phyloP scores from a whole-genome alignment of 2,113 vertebrate species.

The Mionectes macconnelli region DNA sequence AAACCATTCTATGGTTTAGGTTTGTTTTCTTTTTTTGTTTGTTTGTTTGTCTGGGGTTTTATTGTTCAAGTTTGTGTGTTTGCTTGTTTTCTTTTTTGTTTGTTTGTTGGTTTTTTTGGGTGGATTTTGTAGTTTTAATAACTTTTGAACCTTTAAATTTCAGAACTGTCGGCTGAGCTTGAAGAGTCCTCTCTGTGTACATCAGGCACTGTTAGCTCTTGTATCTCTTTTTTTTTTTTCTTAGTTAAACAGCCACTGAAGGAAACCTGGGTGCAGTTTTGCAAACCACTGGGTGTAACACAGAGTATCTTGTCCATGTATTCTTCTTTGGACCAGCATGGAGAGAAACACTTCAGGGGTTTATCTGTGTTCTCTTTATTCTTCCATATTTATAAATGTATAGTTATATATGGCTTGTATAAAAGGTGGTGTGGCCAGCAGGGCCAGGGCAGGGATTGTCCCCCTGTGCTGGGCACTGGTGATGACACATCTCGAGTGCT shows the following conservation, averaged over 20 bases:
- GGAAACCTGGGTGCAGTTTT: not conserved
- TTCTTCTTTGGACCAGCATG: not conserved
- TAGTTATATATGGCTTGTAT: not conserved
- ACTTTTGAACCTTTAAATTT: not conserved
- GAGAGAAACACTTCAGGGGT: not conserved
- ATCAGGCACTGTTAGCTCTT: not conserved
- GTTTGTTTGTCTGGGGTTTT: not conserved
- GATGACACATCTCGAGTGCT: accelerated
- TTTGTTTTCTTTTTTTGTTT: not conserved
- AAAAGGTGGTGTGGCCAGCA: not conserved
- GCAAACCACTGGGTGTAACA: not conserved
- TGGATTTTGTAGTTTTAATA: not conserved
- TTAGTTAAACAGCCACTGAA: not conserved
- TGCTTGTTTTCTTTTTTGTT: too few relatives aligned
- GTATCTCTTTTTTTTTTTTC: not conserved
- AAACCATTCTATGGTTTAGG: not conserved
- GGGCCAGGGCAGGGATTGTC: not conserved
- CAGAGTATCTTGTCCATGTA: not conserved
- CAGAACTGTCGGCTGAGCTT: not conserved
- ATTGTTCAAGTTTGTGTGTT: not conserved
- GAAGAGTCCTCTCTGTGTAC: not conserved
- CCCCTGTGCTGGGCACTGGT: not conserved
- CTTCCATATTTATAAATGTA: not conserved
- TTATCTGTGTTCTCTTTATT: not conserved
- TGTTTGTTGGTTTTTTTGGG: too few relatives aligned